These are phyloP conservation scores for Drosophila pseudoobscura DNA, from an alignment of 1,140 invertebrate species.

Conservation along the genomic window DNA sequence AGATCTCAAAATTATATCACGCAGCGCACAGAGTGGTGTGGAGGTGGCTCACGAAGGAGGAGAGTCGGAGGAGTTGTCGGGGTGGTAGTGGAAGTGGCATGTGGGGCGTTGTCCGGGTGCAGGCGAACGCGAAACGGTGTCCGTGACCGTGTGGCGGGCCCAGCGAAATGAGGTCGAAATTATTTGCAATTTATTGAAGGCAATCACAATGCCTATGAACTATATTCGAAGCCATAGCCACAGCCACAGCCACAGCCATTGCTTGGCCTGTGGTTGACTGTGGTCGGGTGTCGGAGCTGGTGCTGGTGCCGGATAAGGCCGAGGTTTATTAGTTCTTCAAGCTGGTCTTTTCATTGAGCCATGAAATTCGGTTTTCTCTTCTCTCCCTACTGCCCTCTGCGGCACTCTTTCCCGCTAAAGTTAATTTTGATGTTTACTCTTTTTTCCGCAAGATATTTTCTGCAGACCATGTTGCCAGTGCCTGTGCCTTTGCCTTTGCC, in stretches of 20 bases:
- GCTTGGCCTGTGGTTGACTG: constrained; percentile 26
- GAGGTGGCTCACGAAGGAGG: constrained; percentile 13
- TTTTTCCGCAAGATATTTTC: constrained; percentile 47
- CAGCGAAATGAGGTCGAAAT: constrained; percentile 79
- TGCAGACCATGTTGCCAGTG: constrained; percentile 29
- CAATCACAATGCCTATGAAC: constrained; percentile 79
- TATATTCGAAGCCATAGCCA: constrained; percentile 44
- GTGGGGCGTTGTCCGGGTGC: constrained; percentile 43
- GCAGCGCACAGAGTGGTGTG: constrained; percentile 42
- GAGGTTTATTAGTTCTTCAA: constrained; percentile 71
- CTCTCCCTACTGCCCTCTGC: not conserved
- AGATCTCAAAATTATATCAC: constrained; percentile 75
- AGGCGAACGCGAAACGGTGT: constrained; percentile 38
- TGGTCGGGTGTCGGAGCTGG: constrained; percentile 21
- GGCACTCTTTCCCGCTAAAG: constrained; percentile 14
- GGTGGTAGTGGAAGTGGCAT: not conserved
- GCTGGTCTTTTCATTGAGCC: constrained; percentile 68
- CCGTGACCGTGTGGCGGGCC: constrained; percentile 76
- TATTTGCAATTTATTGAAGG: constrained; percentile 82
- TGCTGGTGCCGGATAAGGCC: constrained; percentile 2
- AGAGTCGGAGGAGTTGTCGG: not conserved
- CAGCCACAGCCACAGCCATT: no score
- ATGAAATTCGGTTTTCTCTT: constrained; percentile 67
- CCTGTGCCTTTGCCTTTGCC: not conserved
- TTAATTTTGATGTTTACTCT: constrained; percentile 55